These are phyloP conservation scores for Crypturellus undulatus DNA, from an alignment of 2,113 vertebrate genomes.

Conservation along the genomic window DNA sequence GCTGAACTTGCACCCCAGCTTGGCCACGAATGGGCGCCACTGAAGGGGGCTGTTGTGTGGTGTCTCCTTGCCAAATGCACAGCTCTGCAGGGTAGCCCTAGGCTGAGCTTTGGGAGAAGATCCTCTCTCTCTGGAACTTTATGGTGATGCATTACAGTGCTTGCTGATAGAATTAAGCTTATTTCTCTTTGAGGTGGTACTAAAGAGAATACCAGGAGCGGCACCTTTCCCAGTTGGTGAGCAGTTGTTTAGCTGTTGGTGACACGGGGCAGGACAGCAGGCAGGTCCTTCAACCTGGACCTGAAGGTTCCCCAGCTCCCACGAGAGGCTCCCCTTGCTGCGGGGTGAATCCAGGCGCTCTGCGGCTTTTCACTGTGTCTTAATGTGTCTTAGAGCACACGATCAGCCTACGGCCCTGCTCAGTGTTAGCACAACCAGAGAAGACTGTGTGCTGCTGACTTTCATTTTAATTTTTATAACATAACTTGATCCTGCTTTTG, in stretches of 20 bases:
- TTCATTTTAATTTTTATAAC: not conserved
- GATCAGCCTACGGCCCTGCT: not conserved
- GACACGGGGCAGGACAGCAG: not conserved
- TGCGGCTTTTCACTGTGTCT: not conserved
- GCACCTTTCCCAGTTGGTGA: not conserved
- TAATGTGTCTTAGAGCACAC: not conserved
- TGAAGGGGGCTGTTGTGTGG: not conserved
- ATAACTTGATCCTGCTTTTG: not conserved
- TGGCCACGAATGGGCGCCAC: not conserved
- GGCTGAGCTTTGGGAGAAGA: accelerated
- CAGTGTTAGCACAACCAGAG: not conserved
- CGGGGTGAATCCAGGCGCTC: not conserved
- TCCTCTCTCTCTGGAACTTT: not conserved
- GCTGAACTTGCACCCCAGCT: not conserved
- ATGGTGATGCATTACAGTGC: not conserved
- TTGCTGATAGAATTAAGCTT: not conserved
- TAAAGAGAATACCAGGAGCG: not conserved
- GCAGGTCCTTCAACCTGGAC: not conserved
- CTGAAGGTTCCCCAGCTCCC: not conserved
- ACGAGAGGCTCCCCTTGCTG: not conserved
- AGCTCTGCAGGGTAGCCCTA: not conserved
- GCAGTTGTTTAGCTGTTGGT: not conserved
- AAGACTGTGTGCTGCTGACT: not conserved
- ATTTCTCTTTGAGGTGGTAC: not conserved
- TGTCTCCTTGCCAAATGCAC: not conserved